Conservation (phyloP, 2,113 vertebrate species). For the Gorsachius goisagi region DNA sequence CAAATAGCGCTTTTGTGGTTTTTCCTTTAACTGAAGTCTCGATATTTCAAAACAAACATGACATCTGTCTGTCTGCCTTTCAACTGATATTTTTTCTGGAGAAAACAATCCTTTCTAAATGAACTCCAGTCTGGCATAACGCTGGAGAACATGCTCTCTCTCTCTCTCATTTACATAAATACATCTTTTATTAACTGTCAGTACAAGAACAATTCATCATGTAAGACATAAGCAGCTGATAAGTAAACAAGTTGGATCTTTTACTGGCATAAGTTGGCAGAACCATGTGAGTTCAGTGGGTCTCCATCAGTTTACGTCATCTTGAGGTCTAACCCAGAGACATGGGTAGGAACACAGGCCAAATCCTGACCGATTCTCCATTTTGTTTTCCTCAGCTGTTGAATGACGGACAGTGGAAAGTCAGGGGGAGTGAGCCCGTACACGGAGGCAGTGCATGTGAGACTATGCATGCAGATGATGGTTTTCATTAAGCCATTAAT, state of each 20-base stretch:
- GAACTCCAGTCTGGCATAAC: neutral
- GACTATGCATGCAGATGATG: neutral
- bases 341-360: neutral
- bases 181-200: constrained; percentile 4
- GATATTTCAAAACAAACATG: neutral
- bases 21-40: neutral
- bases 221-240: neutral
- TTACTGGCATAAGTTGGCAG: neutral
- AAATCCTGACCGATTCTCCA: neutral
- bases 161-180: constrained; percentile 41
- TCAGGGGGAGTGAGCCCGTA: neutral
- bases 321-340: neutral
- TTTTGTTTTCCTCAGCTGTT: neutral
- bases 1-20: neutral
- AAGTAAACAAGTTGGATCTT: neutral
- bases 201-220: neutral
- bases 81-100: neutral
- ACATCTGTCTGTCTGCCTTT: neutral
- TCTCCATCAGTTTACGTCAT: neutral
- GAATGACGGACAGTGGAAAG: neutral
- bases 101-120: neutral
- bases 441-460: neutral
- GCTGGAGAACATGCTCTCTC: neutral
- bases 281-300: neutral
- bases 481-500: neutral